These are phyloP conservation scores for Cynopterus sphinx DNA, from an alignment of 2,797 vertebrate genomes.

Conservation along the genomic window DNA sequence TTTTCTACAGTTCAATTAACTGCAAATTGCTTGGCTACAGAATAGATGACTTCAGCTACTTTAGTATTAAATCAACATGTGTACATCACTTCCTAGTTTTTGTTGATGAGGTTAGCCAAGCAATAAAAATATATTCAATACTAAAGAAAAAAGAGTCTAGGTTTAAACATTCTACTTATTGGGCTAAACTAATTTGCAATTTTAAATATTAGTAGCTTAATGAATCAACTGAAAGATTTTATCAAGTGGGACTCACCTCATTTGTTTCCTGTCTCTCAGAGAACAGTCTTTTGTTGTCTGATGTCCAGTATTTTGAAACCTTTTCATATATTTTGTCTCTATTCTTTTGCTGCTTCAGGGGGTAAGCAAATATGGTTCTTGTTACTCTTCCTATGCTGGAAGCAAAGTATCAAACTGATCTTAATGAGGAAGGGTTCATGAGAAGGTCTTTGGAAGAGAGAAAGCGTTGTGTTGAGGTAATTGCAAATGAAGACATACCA, in stretches of 20 bases:
- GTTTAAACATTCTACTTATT: not conserved
- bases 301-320: not conserved
- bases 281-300: not conserved
- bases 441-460: not conserved
- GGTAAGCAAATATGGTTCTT: not conserved
- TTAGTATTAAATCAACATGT: constrained; percentile 70
- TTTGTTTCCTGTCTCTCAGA: not conserved
- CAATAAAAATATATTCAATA: constrained; percentile 40
- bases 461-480: not conserved
- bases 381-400: not conserved
- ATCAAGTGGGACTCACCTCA: not conserved
- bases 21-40: constrained; percentile 76
- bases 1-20: constrained; percentile 74
- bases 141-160: not conserved
- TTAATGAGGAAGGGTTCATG: not conserved
- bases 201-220: constrained; percentile 5
- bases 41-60: constrained; percentile 71
- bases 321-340: not conserved
- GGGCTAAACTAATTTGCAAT: not conserved
- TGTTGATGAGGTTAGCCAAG: constrained; percentile 46
- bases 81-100: constrained; percentile 69
- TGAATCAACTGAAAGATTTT: not conserved
- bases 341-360: not conserved
- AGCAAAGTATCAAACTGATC: not conserved
- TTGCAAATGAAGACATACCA: not conserved